Evolutionary conservation across 2,888 invertebrate species (phyloP).

Genomic region (Drosophila austrosaltans): DNA sequence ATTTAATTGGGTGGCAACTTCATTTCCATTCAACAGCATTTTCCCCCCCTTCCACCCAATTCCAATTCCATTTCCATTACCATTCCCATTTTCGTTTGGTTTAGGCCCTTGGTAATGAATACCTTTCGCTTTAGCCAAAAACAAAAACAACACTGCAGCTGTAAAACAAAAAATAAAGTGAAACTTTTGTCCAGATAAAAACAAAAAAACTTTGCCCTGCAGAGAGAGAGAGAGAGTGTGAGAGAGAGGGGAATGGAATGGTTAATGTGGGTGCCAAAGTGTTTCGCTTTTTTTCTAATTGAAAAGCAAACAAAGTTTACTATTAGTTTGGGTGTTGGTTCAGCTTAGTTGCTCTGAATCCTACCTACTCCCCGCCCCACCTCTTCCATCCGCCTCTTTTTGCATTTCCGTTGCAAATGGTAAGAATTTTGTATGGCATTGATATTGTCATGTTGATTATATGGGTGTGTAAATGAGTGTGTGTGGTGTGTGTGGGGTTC

Average conservation of each 20-base stretch:
- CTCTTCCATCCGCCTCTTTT: neutral
- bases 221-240: too few relatives aligned
- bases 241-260: neutral
- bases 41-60: constrained; percentile 30
- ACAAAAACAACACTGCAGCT: constrained; percentile 4
- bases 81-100: constrained; percentile 21
- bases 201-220: constrained; percentile 16
- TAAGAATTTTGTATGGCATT: constrained; percentile 1
- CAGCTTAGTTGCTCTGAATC: neutral
- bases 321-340: neutral
- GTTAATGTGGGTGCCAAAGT: neutral
- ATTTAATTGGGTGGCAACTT: constrained; percentile 41
- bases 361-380: neutral
- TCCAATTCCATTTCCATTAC: constrained; percentile 36
- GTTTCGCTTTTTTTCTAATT: constrained; percentile 6
- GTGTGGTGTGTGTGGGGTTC: neutral
- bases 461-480: too few relatives aligned
- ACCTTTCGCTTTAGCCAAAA: constrained; percentile 51
- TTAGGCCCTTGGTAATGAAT: constrained; percentile 57
- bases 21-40: constrained; percentile 24
- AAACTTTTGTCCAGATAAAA: constrained; percentile 38
- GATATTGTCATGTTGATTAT: neutral
- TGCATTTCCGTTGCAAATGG: constrained; percentile 10
- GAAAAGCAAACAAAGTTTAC: constrained; percentile 4
- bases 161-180: constrained; percentile 31